Base-by-base conservation (phyloP, 2,113 vertebrate species). In the Microtus montanus region DNA sequence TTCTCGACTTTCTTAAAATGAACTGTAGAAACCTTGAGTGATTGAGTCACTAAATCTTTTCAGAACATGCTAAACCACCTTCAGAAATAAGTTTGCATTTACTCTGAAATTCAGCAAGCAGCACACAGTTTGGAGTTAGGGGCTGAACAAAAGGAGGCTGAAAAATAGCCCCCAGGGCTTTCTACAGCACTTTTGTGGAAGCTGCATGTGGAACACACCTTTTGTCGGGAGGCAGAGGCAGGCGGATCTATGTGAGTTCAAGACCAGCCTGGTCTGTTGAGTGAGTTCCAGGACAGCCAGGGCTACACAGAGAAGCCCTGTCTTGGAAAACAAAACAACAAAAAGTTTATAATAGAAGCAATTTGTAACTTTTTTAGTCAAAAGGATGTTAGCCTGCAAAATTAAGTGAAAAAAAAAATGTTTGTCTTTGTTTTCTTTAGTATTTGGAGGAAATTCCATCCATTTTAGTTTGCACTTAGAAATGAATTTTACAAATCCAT, bases 91-190 rank as follows among this genome's bases (percentile, higher is more conserved):
- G 41, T 83, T 92, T 95, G 70, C 85, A 94, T 97, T 95, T 95
- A 95, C 74, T 95, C 90, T 90, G 96, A 97, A 70, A n/a, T n/a
- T n/a, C n/a, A 54, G 49, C 95, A 96, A 96, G 96, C 87, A 41
- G 24, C 44, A 54, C 35, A 84, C 5, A 79, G 38, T 35, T 84
- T 75, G 89, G 95, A 74, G 41, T 90, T 87, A 95, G 80, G 78
- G 92, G 90, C 52, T 95, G 68, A 95, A 85, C 85, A 93, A 88
- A 94, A 93, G 47, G 13, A 41, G 19, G 15, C 64, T 73, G 17
- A 96, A 66, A 97, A 87, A 63, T 10, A 70, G 66, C 35, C 9
- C 61, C 75, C 52, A 24, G 17, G 66, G 68, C 83, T 64, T 97
- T 97, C 97, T 97, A 97, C 88, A 95, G 94, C 96, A 47, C 61